Percentiles rank a stretch among this genome's conserved stretches.
phyloP scores from a whole-genome alignment of 2,113 vertebrate species.

The Chascanopsetta lugubris region DNA sequence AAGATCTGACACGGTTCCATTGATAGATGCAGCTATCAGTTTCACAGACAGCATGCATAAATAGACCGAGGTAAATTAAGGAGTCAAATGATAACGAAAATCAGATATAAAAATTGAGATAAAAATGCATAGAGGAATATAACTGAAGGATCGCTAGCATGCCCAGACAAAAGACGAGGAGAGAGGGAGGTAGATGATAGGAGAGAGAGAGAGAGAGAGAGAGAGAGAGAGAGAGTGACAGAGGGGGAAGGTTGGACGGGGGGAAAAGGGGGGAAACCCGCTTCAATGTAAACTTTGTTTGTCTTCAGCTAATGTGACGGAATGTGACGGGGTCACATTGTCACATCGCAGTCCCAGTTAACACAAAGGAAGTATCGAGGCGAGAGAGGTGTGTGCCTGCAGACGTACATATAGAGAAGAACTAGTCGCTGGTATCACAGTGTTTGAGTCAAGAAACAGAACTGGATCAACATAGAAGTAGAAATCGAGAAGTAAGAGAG shows the following conservation, averaged over 20 bases:
- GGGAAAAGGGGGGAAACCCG: conserved; percentile 84
- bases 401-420: conserved; percentile 69
- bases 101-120: conserved; percentile 80
- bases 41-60: conserved; percentile 99
- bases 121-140: conserved; percentile 90
- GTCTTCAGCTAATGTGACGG: conserved; percentile 89
- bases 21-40: conserved; percentile 99
- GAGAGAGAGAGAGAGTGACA: conserved; percentile 71
- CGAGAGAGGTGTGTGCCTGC: conserved; percentile 75
- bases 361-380: conserved; percentile 75
- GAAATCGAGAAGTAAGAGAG: conserved; percentile 65
- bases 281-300: conserved; percentile 86
- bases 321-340: conserved; percentile 88
- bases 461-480: conserved; percentile 75
- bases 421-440: conserved; percentile 64
- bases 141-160: conserved; percentile 89
- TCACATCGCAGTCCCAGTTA: conserved; percentile 93
- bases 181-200: conserved; percentile 71
- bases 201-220: conserved; percentile 64
- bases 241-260: conserved; percentile 72
- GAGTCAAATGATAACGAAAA: conserved; percentile 81
- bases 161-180: conserved; percentile 86
- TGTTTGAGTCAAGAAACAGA: conserved; percentile 73
- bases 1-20: conserved; percentile 99
- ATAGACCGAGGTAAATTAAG: conserved; percentile 84